Evolutionary conservation across 2,888 invertebrate species (phyloP), one percentile per base, ranked within the genome.

Genomic region (Chesias legatella): DNA sequence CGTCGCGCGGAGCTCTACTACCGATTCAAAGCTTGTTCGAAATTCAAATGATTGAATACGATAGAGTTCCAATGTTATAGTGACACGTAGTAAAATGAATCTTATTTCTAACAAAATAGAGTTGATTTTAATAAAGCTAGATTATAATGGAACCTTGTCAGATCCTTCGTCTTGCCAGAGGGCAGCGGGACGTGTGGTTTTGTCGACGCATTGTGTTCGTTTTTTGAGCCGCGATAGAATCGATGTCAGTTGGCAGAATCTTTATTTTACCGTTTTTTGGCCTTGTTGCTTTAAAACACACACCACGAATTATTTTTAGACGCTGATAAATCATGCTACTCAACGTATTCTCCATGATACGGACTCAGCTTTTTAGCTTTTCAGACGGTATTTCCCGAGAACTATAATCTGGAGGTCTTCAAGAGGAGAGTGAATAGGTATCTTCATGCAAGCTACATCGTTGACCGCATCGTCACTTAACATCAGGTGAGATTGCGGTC

Each of bases 211-310:
- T 80, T 82, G 83, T 81, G 67, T 79, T 78, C 75, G 77, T 84
- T 86, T 86, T 83, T 85, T 82, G 73, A 59, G 62, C 68, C 58
- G 66, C 73, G 78, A 78, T 84, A 83, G 84, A 86, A 86, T 83
- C 78, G 84, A 86, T 85, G 86, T 84, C 86, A 86, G 86, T 86
- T 86, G 84, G 84, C 85, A 82, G 81, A 82, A 83, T 86, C 83
- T 85, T 85, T 84, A 75, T 78, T 80, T 78, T 82, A 84, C 85
- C 84, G 84, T 83, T 83, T 85, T 84, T 84, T 78, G 82, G 81
- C 85, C 84, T 82, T 73, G 78, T 81, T 61, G 67, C 48, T 44
- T 56, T 53, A 48, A 56, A 62, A 51, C 56, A 60, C 35, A 25
- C 33, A 37, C 32, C 34, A 29, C 33, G 28, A 33, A 37, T 37